These are phyloP conservation scores for Crossaster papposus DNA, from an alignment of 53 echinoderm and acorn worm species.

Conservation along the genomic window DNA sequence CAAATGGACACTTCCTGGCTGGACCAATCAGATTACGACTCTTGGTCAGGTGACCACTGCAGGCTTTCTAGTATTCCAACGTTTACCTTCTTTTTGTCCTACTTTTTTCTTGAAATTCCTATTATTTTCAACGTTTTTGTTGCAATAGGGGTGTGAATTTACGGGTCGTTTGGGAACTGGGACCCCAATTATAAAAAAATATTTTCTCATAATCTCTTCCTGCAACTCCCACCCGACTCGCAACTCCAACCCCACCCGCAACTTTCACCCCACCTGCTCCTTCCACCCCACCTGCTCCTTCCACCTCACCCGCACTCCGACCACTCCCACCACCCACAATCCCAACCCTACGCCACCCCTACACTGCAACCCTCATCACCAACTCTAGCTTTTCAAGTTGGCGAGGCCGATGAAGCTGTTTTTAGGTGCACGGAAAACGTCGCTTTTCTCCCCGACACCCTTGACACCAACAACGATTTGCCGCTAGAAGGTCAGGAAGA, in stretches of 20 bases:
- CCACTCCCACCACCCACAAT: background rate
- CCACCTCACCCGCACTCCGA: background rate
- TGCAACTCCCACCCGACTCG: background rate
- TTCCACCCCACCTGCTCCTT: background rate
- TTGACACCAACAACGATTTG: background rate
- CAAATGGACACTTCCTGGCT: no score
- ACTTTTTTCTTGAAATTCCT: no score
- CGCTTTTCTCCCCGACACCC: slow-evolving; percentile 10
- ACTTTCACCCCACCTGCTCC: background rate
- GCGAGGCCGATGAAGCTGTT: slow-evolving; percentile 7
- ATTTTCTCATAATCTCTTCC: background rate
- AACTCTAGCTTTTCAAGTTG: slow-evolving; percentile 13
- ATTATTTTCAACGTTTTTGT: no score
- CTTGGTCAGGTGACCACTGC: no score
- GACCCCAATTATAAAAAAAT: no score
- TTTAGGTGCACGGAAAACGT: slow-evolving; percentile 10
- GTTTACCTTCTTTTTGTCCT: no score
- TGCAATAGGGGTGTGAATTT: no score
- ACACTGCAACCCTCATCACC: background rate
- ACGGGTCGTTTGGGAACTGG: no score
- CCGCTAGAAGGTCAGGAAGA: slow-evolving; percentile 14
- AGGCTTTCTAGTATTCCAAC: background rate
- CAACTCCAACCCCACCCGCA: no score
- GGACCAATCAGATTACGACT: no score
- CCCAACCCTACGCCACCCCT: background rate